phyloP scores from a whole-genome alignment of 2,113 vertebrate species.

The Empidonax traillii region DNA sequence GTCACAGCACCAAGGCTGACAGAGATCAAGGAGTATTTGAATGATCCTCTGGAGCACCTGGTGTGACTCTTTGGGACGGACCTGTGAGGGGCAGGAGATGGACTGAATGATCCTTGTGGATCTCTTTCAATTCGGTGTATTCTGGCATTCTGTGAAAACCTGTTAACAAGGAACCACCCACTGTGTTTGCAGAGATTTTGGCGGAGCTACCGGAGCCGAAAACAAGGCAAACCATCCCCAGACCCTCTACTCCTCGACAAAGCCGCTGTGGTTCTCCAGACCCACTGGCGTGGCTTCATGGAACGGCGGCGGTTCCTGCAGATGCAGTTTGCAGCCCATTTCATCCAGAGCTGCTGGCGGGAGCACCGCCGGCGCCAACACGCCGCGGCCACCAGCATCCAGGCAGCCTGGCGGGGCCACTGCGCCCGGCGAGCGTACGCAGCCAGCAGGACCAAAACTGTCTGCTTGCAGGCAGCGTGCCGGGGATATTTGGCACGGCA shows the following conservation, averaged over 20 bases:
- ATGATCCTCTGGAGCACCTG: neutral
- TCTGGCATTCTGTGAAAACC: neutral
- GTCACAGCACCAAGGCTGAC: neutral
- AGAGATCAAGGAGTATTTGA: neutral
- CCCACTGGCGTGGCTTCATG: constrained; percentile 84
- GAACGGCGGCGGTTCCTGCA: constrained; percentile 77
- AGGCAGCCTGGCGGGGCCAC: constrained; percentile 87
- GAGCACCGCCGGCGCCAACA: constrained; percentile 59
- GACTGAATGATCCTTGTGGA: neutral
- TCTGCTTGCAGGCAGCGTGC: constrained; percentile 79
- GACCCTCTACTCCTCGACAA: constrained; percentile 54
- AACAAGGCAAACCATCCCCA: constrained; percentile 32
- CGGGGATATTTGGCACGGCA: constrained; percentile 82
- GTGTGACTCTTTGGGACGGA: neutral
- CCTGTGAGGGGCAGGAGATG: neutral
- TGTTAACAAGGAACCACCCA: neutral
- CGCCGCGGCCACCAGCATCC: constrained; percentile 80
- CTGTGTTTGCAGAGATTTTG: constrained; percentile 82
- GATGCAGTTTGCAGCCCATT: constrained; percentile 77
- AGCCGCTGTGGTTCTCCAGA: constrained; percentile 84
- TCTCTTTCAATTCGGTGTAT: neutral
- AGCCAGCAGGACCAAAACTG: constrained; percentile 59
- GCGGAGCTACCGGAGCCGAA: constrained; percentile 74
- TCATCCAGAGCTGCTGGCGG: constrained; percentile 89
- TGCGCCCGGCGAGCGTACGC: constrained; percentile 66